These are phyloP conservation scores for human DNA, from an alignment of 2,113 vertebrate species.

Conservation along the genomic window GRCh38 chr17:59116501-59117000, in stretches of 20 bases:
- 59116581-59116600: conserved; percentile 10
- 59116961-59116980: too few relatives aligned
- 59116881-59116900: too few relatives aligned
- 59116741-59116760: not conserved
- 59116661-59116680: not conserved
- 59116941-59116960: too few relatives aligned
- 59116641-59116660: not conserved
- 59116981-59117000: too few relatives aligned
- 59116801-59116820: not conserved
- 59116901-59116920: too few relatives aligned
- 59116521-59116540: not conserved
- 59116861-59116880: too few relatives aligned
- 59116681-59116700: not conserved
- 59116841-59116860: too few relatives aligned
- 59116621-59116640: conserved; percentile 23
- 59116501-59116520: not conserved
- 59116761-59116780: conserved; percentile 22
- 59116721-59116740: conserved; percentile 23
- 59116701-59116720: not conserved
- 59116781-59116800: not conserved
- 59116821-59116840: too few relatives aligned
- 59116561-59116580: conserved; percentile 13
- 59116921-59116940: too few relatives aligned
- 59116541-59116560: not conserved
- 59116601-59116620: conserved; percentile 21